A percentile compares a stretch with the other conserved stretches of the same genome.
Conservation (phyloP, 2,888 invertebrate species). For the Operophtera brumata region DNA sequence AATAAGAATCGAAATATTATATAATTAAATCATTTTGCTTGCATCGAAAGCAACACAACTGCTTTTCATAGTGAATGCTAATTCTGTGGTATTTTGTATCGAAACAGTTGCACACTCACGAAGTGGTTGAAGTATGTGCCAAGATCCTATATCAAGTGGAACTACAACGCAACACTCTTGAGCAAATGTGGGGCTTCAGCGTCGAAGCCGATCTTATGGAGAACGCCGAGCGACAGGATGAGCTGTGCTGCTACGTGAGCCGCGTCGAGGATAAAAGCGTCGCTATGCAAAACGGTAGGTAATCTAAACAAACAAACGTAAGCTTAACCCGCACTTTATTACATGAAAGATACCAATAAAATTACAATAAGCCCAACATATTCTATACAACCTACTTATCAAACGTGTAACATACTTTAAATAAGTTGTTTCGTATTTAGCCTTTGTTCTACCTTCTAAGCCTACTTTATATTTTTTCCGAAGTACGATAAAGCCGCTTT, state of each 20-base stretch:
- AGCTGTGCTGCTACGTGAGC: slow-evolving; percentile 98
- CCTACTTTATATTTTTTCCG: slow-evolving; percentile 26
- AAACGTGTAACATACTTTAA: slow-evolving; percentile 26
- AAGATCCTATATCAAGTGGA: slow-evolving; percentile 98
- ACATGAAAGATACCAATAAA: too few species aligned
- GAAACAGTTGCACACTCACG: slow-evolving; percentile 92
- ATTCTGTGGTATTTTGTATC: slow-evolving; percentile 2
- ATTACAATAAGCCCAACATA: neutral
- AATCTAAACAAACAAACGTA: slow-evolving; percentile 20
- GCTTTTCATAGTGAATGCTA: too few species aligned
- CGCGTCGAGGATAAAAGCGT: slow-evolving; percentile 97
- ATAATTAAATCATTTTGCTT: too few species aligned
- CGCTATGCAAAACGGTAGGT: slow-evolving; percentile 95
- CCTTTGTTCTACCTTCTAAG: slow-evolving; percentile 32
- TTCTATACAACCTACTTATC: slow-evolving; percentile 9
- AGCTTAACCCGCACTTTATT: neutral
- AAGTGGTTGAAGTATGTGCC: slow-evolving; percentile 97
- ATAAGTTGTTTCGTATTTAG: slow-evolving; percentile 24
- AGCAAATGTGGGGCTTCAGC: slow-evolving; percentile 99
- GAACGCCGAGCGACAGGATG: slow-evolving; percentile 97
- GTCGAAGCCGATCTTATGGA: slow-evolving; percentile 98
- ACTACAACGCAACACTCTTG: slow-evolving; percentile 92
- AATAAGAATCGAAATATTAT: too few species aligned
- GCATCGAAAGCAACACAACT: too few species aligned
- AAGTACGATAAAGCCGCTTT: slow-evolving; percentile 21